Evolutionary conservation across 2,113 vertebrate species (phyloP), one percentile per base, ranked within the genome.

Genomic region (Reinhardtius hippoglossoides): DNA sequence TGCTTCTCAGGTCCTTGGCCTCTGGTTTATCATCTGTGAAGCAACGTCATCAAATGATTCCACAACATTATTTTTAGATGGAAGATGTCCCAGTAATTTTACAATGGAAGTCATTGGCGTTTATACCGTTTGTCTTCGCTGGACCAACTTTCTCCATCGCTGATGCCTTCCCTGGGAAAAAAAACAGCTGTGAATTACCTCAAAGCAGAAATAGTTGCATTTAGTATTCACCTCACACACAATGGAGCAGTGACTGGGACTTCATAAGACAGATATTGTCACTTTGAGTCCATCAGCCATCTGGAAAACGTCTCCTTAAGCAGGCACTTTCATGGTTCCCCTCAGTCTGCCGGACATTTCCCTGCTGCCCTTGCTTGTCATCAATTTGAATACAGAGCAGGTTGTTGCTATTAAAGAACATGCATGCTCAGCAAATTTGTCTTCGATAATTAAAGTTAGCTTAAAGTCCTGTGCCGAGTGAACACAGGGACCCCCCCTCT

Each of bases 11-110:
- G 68, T 95, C 93, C 72, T 93, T 94, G 5, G 24, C 1, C 52
- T 94, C 92, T 24, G 85, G 58, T 86, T 94, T 95, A 5, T 93
- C 93, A 73, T 93, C 94, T 95, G 75, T 18, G 44, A 80, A 84
- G 24, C 26, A 64, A 71, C 74, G n/a, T 3, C 7, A 67, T 44
- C 16, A 10, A 2, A 54, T 82, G 65, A 68, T 4, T 52, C 16
- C 20, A 24, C 5, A 64, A 16, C 15, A 16, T 1, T 35, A 71
- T 64, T 21, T 57, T 62, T 15, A 20, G n/a, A 20, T 9, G 1
- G 12, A 55, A 13, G 14, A 5, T 62, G 13, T 23, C 46, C 4
- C 1, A n/a, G 6, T 58, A n/a, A 26, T 31, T 2, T 21, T 13
- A n/a, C 21, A 14, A 31, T 48, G 20, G 65, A 64, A 46, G 18